Evolutionary conservation across 92 coral and sea anemone species (phyloP).

Genomic region (Zoanthus sociatus): DNA sequence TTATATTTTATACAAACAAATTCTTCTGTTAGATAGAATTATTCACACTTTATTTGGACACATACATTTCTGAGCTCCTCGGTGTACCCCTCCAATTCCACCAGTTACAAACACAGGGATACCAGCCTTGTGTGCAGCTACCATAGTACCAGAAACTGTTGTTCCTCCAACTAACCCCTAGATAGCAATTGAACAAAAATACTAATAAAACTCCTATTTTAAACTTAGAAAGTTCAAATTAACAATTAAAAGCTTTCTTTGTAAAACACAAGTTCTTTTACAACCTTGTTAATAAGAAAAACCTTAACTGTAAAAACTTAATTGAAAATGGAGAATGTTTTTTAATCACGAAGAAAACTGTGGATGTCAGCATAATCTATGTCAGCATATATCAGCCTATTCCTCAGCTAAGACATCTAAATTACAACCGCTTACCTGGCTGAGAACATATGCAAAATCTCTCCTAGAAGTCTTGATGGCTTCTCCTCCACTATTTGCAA

Average conservation of each 20-base stretch:
- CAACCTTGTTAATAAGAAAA: no score
- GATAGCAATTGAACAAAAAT: background rate
- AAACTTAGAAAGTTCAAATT: no score
- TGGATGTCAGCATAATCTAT: no score
- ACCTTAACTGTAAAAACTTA: no score
- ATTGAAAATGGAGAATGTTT: no score
- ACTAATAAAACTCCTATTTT: no score
- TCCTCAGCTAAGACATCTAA: background rate
- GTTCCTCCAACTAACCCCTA: conserved; percentile 97
- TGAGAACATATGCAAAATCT: conserved; percentile 87
- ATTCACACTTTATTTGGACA: background rate
- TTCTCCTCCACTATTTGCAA: conserved; percentile 68
- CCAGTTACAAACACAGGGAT: conserved; percentile 98
- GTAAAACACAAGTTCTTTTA: no score
- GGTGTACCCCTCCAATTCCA: conserved; percentile 98
- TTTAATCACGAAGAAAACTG: no score
- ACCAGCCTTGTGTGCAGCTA: conserved; percentile 90
- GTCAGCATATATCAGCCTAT: no score
- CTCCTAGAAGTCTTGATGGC: conserved; percentile 94
- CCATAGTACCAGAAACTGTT: conserved; percentile 96
- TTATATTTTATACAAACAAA: no score
- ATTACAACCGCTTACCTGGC: conserved; percentile 72
- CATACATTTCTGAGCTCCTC: conserved; percentile 89
- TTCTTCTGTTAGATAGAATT: no score
- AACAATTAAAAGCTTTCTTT: no score